Conservation (phyloP, 35 echinoderm and acorn worm genomes). For the Ptychodera flava region DNA sequence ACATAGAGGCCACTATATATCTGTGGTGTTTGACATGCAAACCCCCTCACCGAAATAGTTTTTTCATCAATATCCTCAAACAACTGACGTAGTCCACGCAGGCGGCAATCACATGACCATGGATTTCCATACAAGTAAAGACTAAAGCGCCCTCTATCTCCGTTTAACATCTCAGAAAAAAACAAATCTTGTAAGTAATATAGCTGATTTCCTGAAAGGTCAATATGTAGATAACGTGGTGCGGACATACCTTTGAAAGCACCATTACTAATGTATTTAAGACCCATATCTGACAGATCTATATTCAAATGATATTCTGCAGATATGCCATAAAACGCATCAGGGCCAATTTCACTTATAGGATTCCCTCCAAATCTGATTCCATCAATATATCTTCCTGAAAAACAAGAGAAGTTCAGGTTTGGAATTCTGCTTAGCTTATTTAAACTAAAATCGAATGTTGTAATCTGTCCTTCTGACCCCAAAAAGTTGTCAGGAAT, state of each 20-base stretch:
- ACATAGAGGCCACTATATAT: background rate
- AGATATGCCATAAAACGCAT: background rate
- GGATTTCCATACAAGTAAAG: background rate
- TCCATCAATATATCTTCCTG: background rate
- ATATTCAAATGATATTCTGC: background rate
- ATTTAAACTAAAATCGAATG: background rate
- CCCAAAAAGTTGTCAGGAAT: background rate
- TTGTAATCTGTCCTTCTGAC: background rate
- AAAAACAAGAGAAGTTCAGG: background rate
- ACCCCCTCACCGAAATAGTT: background rate
- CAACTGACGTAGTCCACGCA: background rate
- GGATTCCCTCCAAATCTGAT: background rate
- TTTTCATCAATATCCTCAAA: background rate
- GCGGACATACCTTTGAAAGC: background rate
- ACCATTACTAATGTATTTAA: background rate
- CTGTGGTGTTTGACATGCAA: background rate
- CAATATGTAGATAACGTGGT: background rate
- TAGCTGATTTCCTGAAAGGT: background rate
- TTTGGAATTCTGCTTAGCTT: background rate
- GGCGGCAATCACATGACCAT: background rate
- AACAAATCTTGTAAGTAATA: background rate
- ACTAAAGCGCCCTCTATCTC: too few relatives aligned
- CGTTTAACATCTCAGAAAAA: background rate
- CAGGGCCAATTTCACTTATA: background rate
- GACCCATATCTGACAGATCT: background rate